A percentile compares a stretch with the other conserved stretches of the same genome.
Conservation (phyloP, 1,140 invertebrate genomes). For the Drosophila ironensis region DNA sequence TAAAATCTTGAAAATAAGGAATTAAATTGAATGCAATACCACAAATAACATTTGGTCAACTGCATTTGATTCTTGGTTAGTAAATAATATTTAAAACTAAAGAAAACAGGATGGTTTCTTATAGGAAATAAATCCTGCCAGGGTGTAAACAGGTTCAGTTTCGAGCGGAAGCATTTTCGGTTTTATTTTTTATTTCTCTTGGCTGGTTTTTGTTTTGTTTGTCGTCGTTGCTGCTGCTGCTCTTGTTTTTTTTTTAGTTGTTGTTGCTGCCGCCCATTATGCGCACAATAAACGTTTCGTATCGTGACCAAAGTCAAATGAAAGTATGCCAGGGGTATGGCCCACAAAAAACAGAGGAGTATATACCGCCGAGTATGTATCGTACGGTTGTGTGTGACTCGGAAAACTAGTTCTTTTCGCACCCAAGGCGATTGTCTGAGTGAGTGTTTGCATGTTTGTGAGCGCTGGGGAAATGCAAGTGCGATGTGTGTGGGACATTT, state of each 20-base stretch:
- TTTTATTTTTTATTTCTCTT: conserved; percentile 29
- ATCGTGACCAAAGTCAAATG: conserved; percentile 80
- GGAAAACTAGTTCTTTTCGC: conserved; percentile 28
- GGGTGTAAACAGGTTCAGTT: too few relatives aligned
- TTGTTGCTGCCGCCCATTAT: conserved; percentile 49
- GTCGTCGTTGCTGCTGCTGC: conserved; percentile 23
- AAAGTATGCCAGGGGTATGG: conserved; percentile 75
- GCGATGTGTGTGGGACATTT: conserved; percentile 29
- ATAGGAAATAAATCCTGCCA: too few relatives aligned
- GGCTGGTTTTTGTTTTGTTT: conserved; percentile 36
- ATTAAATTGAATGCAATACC: too few relatives aligned
- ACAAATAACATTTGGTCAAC: too few relatives aligned
- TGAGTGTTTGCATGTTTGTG: conserved; percentile 17
- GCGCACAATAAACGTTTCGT: conserved; percentile 76
- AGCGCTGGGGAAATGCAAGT: not conserved
- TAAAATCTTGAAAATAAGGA: too few relatives aligned
- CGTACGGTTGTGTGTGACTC: conserved; percentile 1
- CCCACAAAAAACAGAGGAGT: conserved; percentile 50
- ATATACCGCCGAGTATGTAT: not conserved
- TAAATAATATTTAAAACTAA: too few relatives aligned
- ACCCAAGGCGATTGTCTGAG: conserved; percentile 40
- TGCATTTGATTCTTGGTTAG: too few relatives aligned
- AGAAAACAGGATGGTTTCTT: too few relatives aligned
- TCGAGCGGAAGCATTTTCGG: too few relatives aligned
- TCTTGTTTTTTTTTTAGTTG: conserved; percentile 28